A percentile compares a stretch with the other conserved stretches of the same genome.
Conservation (phyloP, 2,888 invertebrate genomes). For the Pterostichus madidus region DNA sequence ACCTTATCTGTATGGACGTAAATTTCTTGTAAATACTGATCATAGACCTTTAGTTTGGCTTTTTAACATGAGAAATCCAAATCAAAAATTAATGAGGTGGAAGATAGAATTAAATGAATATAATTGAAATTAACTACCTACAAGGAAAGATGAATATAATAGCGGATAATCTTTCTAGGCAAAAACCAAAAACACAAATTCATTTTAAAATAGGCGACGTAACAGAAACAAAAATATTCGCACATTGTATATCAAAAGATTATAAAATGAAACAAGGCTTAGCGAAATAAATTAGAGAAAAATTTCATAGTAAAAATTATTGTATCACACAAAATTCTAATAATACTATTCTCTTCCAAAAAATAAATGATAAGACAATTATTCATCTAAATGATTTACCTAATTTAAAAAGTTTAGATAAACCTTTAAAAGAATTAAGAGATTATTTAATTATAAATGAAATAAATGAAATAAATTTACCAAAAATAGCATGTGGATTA, state of each 20-base stretch:
- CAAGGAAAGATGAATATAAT: not conserved
- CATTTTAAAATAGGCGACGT: not conserved
- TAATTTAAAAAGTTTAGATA: slow-evolving; percentile 19
- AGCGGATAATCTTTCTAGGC: no score
- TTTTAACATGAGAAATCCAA: slow-evolving; percentile 4
- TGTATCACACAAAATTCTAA: slow-evolving; percentile 27
- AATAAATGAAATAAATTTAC: slow-evolving; percentile 3
- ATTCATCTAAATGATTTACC: slow-evolving; percentile 24
- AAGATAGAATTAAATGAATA: slow-evolving; percentile 1
- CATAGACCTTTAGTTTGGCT: not conserved
- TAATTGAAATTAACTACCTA: not conserved
- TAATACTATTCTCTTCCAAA: no score
- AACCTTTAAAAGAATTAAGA: no score
- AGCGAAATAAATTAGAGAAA: not conserved
- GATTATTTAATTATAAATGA: not conserved
- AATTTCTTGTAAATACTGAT: slow-evolving; percentile 8
- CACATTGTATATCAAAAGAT: not conserved
- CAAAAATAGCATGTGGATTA: not conserved
- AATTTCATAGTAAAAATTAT: not conserved
- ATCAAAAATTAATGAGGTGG: not conserved
- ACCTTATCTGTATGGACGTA: slow-evolving; percentile 4
- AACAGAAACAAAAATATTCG: slow-evolving; percentile 31
- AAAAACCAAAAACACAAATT: no score
- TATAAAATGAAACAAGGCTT: not conserved
- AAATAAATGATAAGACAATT: slow-evolving; percentile 25